Evolutionary conservation across 1,140 invertebrate species (phyloP).

Genomic region (Zaprionus lachaisei): DNA sequence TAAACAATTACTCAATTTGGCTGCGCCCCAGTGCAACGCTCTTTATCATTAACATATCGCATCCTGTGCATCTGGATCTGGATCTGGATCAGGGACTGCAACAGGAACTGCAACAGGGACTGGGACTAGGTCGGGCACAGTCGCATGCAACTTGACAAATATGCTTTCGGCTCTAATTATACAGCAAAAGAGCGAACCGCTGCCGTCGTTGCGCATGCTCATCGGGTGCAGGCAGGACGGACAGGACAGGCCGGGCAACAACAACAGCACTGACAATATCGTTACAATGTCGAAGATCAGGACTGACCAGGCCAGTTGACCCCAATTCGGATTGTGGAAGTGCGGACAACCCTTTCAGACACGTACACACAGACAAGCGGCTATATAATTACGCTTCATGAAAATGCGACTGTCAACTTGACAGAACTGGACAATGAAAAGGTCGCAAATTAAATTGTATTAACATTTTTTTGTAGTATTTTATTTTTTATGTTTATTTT

Average conservation of each 20-base stretch:
- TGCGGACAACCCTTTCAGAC: conserved; percentile 46
- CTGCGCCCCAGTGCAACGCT: conserved; percentile 51
- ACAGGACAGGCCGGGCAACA: conserved; percentile 5
- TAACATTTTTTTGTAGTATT: conserved; percentile 53
- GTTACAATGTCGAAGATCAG: conserved; percentile 29
- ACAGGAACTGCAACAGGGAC: neutral
- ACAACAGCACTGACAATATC: neutral
- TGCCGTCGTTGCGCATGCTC: conserved; percentile 47
- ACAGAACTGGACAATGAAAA: conserved; percentile 52
- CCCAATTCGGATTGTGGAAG: conserved; percentile 50
- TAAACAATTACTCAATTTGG: conserved; percentile 71
- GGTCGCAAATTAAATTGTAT: conserved; percentile 78
- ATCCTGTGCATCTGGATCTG: conserved; percentile 68
- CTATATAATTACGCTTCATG: conserved; percentile 69
- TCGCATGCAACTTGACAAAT: conserved; percentile 75
- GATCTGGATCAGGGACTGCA: conserved; percentile 1
- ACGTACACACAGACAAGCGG: conserved; percentile 35
- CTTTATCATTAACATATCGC: conserved; percentile 77
- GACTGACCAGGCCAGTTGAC: conserved; percentile 42
- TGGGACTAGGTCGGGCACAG: conserved; percentile 15
- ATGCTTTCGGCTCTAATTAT: conserved; percentile 79
- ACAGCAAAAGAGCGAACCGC: conserved; percentile 40
- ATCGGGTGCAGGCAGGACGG: conserved; percentile 38
- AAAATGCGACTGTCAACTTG: conserved; percentile 78
- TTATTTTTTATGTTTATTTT: conserved; percentile 32